Evolutionary conservation across 2,888 invertebrate genomes (phyloP), one percentile per base, ranked within the genome.

Genomic region (Bugula neritina): DNA sequence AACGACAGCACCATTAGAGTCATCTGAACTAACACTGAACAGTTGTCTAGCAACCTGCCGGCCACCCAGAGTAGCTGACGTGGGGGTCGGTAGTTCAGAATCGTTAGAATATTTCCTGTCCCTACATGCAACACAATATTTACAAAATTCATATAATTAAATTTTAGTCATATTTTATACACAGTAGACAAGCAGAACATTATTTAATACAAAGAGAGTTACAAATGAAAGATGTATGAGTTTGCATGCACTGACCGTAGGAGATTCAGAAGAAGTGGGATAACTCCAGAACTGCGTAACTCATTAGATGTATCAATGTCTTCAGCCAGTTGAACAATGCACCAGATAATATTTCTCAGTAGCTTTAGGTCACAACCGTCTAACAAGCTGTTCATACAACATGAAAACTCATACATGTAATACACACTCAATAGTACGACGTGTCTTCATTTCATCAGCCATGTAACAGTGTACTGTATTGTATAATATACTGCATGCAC

Each of bases 281-380:
- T 83, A 1, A 84, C 85, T 2, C 85, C 85, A 71, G 82, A 78
- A 74, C 80, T 80, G 57, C 84, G 78, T 70, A 85, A 81, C 73
- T 84, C 84, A 73, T 81, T 78, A 35, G 83, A 80, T 54, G 81
- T 80, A 69, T 84, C 84, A n/a, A 77, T 76, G 75, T 85, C 82
- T 29, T 83, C 81, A 74, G 85, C 82, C 72, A 86, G 76, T 73
- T 82, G 82, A 0, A 84, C 84, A 34, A 86, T 76, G 73, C 85
- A 84, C 85, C 85, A 85, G 10, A 85, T 82, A 5, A 84, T 80
- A 73, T 84, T 83, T 80, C 83, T 83, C 72, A 85, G 79, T 63
- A 86, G 77, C 52, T 83, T 83, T n/a, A 82, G 81, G 75, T 83
- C 84, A 70, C 82, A 81, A 73, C 81, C 80, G 52, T 84, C 82